These are phyloP conservation scores for Bufo gargarizans DNA, from an alignment of 2,113 vertebrate species.

Conservation along the genomic window DNA sequence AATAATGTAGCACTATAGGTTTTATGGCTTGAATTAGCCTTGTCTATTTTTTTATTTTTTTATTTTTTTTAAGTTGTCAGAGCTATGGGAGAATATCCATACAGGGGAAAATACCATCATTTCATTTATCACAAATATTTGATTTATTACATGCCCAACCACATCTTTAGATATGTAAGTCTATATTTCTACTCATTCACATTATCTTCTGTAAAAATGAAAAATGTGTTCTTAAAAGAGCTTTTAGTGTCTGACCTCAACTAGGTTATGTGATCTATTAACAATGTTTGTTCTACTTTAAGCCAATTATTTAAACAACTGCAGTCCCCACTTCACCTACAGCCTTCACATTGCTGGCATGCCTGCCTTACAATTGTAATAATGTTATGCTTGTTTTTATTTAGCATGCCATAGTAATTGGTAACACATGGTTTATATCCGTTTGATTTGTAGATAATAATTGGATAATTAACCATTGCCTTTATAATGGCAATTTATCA, in stretches of 20 bases:
- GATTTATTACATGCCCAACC: conserved; percentile 40
- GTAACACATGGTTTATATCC: not conserved
- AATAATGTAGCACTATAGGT: too few relatives aligned
- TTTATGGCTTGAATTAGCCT: not conserved
- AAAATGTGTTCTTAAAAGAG: conserved; percentile 26
- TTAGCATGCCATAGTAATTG: conserved; percentile 7
- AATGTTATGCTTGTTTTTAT: conserved; percentile 13
- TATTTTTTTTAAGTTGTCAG: not conserved
- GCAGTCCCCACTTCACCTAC: not conserved
- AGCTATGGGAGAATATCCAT: not conserved
- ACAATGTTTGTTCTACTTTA: conserved; percentile 6
- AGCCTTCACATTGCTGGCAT: not conserved
- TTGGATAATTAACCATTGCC: not conserved
- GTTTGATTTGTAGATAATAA: not conserved
- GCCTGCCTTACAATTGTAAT: not conserved
- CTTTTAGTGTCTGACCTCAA: conserved; percentile 17
- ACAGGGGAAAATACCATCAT: not conserved
- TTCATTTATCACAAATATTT: conserved; percentile 21
- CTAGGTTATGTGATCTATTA: conserved; percentile 28
- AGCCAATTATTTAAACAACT: conserved; percentile 9
- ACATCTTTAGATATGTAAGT: not conserved
- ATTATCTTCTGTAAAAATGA: conserved; percentile 32
- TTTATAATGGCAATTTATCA: not conserved
- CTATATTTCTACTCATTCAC: conserved; percentile 14
- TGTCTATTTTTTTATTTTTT: not conserved